A percentile compares a stretch with the other conserved stretches of the same genome.
Evolutionary conservation across 2,797 vertebrate genomes (phyloP).

Genomic region (Halcyon leucocephala): DNA sequence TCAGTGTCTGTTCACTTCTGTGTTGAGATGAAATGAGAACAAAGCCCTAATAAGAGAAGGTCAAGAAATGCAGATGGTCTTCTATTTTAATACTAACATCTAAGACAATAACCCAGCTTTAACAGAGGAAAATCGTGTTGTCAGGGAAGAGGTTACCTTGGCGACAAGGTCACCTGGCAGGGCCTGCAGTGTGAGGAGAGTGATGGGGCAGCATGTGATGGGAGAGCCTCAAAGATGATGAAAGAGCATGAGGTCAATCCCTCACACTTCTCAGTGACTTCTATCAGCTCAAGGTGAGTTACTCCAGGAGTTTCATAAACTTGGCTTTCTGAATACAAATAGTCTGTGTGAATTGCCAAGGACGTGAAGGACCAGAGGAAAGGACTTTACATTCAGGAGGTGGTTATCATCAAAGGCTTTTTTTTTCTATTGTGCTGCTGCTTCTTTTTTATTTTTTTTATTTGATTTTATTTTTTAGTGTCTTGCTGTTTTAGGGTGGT

Average conservation of each 20-base stretch:
- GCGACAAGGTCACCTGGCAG: constrained; percentile 9
- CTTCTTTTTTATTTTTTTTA: neutral
- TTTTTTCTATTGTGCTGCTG: neutral
- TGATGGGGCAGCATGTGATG: neutral
- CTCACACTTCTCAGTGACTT: constrained; percentile 9
- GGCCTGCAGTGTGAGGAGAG: neutral
- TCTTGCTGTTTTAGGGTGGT: too few relatives aligned
- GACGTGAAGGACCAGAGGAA: neutral
- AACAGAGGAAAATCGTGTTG: accelerated
- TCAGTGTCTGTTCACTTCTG: neutral
- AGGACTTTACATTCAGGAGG: neutral
- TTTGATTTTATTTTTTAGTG: too few relatives aligned
- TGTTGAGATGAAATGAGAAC: neutral
- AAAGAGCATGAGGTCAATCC: constrained; percentile 39
- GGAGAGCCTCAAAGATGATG: neutral
- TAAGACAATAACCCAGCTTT: neutral
- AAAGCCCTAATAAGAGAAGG: neutral
- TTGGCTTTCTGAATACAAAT: constrained; percentile 46
- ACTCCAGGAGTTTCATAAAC: neutral
- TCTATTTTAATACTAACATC: constrained; percentile 14
- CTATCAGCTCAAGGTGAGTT: neutral
- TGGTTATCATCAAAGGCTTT: neutral
- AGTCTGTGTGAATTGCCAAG: neutral
- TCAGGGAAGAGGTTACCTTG: constrained; percentile 29
- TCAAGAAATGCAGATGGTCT: constrained; percentile 23